Evolutionary conservation across 2,113 vertebrate genomes (phyloP), one percentile per base, ranked within the genome.

Genomic region (Caranx ignobilis): DNA sequence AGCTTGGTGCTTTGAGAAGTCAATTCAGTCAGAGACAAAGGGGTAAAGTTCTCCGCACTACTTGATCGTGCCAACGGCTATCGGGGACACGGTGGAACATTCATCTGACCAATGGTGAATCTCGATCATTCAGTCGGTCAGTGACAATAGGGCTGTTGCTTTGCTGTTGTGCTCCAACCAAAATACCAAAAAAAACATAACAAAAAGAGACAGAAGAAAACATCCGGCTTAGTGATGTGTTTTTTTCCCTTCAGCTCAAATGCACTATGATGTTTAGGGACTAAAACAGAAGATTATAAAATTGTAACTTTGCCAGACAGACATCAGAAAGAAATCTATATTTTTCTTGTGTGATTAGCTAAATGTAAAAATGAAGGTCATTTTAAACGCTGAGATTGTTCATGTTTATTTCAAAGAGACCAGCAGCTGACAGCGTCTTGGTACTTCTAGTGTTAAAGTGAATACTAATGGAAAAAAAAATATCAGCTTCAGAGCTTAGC

Each of bases 391-490:
- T 15, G 21, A 26, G 32, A 71, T 60, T 67, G 45, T 84, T 79
- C 59, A 62, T 31, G 60, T 72, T 66, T 68, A 64, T 75, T 67
- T 82, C 52, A 79, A 82, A 76, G 67, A 3, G 2, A 19, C 45
- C 65, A 65, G 37, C 39, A 54, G 32, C 56, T 55, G 55, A 47
- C 50, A 11, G n/a, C 37, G 52, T 10, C 62, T 41, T 18, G 5
- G 32, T 26, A 11, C 69, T 32, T 72, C 39, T 26, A 54, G 55
- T 26, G 62, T 15, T 62, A 11, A 56, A 62, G 39, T 50, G 56
- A 65, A 76, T 57, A 48, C 54, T 69, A 32, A 81, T 69, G 39
- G 68, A 73, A 77, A 72, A 73, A 77, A 34, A 63, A 72, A 45
- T 54, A 71, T 54, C 39, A 18, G n/a, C 70, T 34, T 71, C 59